A percentile compares a stretch with the other conserved stretches of the same genome.
Conservation (phyloP, 2,113 vertebrate genomes). For the Tragelaphus imberbis region DNA sequence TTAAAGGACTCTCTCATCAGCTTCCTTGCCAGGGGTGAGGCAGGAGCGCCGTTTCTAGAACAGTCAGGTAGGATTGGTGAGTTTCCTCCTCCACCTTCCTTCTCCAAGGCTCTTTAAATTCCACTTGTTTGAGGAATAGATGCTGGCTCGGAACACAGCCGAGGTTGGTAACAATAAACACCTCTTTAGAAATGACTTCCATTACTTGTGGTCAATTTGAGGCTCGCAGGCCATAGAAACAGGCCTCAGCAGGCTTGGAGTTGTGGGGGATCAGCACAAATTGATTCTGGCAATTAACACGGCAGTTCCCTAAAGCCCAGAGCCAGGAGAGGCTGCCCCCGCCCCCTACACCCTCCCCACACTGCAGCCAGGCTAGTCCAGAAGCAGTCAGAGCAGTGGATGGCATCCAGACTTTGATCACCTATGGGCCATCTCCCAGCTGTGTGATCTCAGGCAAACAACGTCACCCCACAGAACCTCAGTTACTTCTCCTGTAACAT, state of each 20-base stretch:
- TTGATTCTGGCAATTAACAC: not conserved
- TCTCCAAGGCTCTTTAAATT: not conserved
- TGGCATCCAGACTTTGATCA: fast-evolving
- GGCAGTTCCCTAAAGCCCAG: not conserved
- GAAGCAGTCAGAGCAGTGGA: not conserved
- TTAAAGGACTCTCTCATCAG: not conserved
- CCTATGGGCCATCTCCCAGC: not conserved
- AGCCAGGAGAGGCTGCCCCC: fast-evolving
- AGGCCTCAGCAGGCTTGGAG: not conserved
- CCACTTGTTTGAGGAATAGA: not conserved
- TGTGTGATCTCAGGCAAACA: not conserved
- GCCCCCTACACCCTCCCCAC: not conserved
- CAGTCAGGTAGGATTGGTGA: not conserved
- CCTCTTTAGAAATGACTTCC: not conserved
- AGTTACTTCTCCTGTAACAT: not conserved
- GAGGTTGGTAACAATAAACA: not conserved
- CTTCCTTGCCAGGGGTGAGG: not conserved
- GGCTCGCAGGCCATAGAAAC: not conserved
- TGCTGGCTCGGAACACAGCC: not conserved
- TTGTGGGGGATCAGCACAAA: not conserved
- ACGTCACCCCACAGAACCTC: not conserved
- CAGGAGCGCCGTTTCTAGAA: not conserved
- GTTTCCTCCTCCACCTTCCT: not conserved
- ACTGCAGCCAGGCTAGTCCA: fast-evolving
- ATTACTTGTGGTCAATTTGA: constrained; percentile 9